Evolutionary conservation across 2,113 vertebrate genomes (phyloP).

Genomic region (Passer domesticus): DNA sequence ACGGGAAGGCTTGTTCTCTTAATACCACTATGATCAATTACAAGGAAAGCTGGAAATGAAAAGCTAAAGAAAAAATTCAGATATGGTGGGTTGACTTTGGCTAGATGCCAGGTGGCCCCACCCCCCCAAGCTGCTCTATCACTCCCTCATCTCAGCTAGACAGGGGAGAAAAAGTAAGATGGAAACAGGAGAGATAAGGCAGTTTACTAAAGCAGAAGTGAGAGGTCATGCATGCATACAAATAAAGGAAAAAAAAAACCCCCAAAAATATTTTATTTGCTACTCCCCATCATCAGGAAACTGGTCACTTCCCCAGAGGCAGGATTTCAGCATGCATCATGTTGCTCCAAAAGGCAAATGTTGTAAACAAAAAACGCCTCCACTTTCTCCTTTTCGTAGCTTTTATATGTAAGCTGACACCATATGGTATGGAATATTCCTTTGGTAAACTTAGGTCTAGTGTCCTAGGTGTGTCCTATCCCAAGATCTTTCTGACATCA

Average conservation of each 20-base stretch:
- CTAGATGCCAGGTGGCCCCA: neutral
- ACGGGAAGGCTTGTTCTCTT: neutral
- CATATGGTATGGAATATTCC: neutral
- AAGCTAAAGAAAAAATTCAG: neutral
- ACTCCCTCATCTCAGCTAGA: neutral
- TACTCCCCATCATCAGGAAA: neutral
- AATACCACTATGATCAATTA: neutral
- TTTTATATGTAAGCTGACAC: neutral
- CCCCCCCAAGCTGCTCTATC: neutral
- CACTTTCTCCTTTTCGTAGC: neutral
- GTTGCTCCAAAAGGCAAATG: neutral
- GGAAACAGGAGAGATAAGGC: neutral
- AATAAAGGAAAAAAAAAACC: neutral
- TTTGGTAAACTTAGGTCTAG: neutral
- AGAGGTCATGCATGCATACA: neutral
- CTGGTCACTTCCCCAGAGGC: neutral
- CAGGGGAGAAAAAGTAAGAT: neutral
- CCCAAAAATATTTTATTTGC: neutral
- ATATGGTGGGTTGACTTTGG: neutral
- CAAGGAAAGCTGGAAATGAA: neutral
- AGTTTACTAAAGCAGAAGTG: neutral
- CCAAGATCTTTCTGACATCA: neutral
- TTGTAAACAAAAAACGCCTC: neutral
- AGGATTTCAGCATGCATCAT: neutral
- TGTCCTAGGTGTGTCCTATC: neutral